These are phyloP conservation scores for Ochropleura leucogaster DNA, from an alignment of 2,888 invertebrate genomes.

Conservation along the genomic window DNA sequence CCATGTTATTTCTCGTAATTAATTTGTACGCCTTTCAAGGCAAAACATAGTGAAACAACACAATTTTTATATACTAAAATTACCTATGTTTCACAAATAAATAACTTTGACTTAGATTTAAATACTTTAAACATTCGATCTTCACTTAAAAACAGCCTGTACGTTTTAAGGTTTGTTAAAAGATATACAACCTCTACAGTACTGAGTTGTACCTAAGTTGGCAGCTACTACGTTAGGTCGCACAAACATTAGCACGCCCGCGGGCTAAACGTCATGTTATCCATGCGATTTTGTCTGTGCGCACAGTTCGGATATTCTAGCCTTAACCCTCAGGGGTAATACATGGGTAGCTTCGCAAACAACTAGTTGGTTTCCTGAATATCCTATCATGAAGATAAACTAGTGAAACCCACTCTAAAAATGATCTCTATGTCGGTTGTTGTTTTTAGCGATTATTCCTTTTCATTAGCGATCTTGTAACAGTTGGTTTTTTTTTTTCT, in stretches of 20 bases:
- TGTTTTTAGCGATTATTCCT: not conserved
- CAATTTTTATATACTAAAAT: too few species aligned
- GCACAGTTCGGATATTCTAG: not conserved
- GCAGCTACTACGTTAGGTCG: not conserved
- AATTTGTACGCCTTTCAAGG: too few species aligned
- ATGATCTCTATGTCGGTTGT: not conserved
- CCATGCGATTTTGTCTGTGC: slow-evolving; percentile 24
- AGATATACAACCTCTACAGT: too few species aligned
- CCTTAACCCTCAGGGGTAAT: not conserved
- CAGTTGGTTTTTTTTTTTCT: not conserved
- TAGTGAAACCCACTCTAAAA: not conserved
- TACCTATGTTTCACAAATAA: too few species aligned
- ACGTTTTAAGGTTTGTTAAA: too few species aligned
- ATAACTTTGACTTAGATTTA: too few species aligned
- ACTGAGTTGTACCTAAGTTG: not conserved
- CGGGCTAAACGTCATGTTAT: slow-evolving; percentile 19
- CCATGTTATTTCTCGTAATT: too few species aligned
- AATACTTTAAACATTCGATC: too few species aligned
- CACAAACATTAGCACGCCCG: not conserved
- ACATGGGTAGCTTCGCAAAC: not conserved
- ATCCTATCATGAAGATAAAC: not conserved
- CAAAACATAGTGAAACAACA: too few species aligned
- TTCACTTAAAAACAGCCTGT: too few species aligned
- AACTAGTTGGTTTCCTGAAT: not conserved
- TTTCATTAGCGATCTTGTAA: too few species aligned